These are phyloP conservation scores for Tragelaphus imberbis DNA, from an alignment of 2,113 vertebrate genomes.

Conservation along the genomic window DNA sequence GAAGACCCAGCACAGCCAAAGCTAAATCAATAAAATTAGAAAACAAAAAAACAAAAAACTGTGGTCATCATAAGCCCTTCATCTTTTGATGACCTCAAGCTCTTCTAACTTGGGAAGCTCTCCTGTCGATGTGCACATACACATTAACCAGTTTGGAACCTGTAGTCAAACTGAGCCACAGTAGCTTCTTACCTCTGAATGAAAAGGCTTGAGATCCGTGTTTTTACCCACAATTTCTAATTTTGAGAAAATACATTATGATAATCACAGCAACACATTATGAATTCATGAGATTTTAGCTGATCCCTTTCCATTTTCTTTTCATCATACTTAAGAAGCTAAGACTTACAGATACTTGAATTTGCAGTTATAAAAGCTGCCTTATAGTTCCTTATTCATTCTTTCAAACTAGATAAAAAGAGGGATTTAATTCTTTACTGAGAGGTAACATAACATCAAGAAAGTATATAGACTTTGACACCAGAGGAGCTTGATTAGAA, in stretches of 20 bases:
- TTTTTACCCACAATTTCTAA: not conserved
- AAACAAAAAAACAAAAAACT: not conserved
- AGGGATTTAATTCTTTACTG: not conserved
- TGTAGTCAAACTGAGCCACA: not conserved
- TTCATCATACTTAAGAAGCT: not conserved
- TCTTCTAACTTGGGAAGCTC: not conserved
- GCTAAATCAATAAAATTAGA: not conserved
- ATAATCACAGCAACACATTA: not conserved
- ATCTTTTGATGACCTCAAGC: not conserved
- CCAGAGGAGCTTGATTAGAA: not conserved
- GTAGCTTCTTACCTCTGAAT: not conserved
- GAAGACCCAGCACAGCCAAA: not conserved
- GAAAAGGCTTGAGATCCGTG: not conserved
- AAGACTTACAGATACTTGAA: not conserved
- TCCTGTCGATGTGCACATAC: not conserved
- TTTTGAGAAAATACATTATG: not conserved
- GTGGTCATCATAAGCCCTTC: not conserved
- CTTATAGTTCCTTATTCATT: not conserved
- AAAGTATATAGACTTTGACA: not conserved
- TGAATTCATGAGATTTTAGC: not conserved
- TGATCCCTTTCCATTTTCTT: not conserved
- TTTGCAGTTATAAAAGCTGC: not conserved
- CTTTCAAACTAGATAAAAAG: not conserved
- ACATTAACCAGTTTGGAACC: not conserved
- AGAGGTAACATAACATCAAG: not conserved